A percentile compares a stretch with the other conserved stretches of the same genome.
phyloP scores from a whole-genome alignment of 2,888 invertebrate species.

The Willowsia nigromaculata region DNA sequence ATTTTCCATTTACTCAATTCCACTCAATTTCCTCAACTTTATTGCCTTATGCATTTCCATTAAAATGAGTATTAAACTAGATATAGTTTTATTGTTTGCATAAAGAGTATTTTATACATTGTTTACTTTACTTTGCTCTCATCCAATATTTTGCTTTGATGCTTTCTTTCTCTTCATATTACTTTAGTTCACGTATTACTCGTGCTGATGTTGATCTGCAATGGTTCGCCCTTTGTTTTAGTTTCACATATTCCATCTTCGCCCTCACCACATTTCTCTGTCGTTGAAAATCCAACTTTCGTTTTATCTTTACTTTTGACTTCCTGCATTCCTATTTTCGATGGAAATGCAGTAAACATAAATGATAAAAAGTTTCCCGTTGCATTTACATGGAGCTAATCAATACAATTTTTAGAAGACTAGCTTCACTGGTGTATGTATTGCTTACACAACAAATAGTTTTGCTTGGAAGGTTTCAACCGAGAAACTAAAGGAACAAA shows the following conservation, averaged over 20 bases:
- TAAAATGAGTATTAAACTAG: background rate
- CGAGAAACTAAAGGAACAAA: background rate
- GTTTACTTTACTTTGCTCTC: background rate
- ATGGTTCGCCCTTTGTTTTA: background rate
- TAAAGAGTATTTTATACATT: background rate
- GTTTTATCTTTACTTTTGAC: slow-evolving; percentile 1
- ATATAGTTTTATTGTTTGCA: background rate
- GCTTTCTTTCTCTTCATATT: background rate
- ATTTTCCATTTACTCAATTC: slow-evolving; percentile 36
- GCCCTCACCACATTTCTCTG: background rate
- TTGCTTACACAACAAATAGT: background rate
- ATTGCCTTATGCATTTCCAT: background rate
- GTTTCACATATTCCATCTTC: background rate
- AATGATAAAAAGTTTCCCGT: background rate
- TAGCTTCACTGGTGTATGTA: background rate
- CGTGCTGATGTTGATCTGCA: background rate
- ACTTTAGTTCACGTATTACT: background rate
- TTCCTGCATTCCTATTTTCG: background rate
- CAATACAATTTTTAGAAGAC: background rate
- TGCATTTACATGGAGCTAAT: background rate
- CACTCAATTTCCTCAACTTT: slow-evolving; percentile 46
- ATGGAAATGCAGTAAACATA: background rate
- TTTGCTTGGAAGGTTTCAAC: background rate
- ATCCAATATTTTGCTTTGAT: background rate
- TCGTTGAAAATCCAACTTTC: background rate